Evolutionary conservation across 2,113 vertebrate genomes (phyloP).

Genomic region (Labeo rohita): DNA sequence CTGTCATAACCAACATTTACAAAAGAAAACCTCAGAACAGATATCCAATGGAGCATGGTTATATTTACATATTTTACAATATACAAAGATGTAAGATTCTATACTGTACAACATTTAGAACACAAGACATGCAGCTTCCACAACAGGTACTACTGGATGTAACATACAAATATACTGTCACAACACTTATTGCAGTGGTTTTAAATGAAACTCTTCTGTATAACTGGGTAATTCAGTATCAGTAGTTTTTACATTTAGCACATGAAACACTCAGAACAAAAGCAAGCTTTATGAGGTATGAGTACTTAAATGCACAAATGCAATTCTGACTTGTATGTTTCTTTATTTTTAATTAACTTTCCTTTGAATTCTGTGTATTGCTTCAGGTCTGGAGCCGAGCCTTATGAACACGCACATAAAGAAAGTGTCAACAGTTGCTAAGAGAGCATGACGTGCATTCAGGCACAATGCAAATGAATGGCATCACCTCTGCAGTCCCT

Average conservation of each 20-base stretch:
- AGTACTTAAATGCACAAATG: background rate
- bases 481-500: constrained; percentile 58
- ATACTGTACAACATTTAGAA: constrained; percentile 24
- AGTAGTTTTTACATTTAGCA: background rate
- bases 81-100: background rate
- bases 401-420: constrained; percentile 1
- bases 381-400: background rate
- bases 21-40: background rate
- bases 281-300: background rate
- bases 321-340: background rate
- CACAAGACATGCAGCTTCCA: constrained; percentile 19
- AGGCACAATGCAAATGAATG: constrained; percentile 44
- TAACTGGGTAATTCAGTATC: background rate
- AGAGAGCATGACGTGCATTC: background rate
- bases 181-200: constrained; percentile 9
- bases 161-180: constrained; percentile 3
- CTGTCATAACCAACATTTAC: background rate
- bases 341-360: background rate
- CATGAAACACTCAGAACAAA: background rate
- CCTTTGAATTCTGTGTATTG: background rate
- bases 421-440: background rate
- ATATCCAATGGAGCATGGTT: background rate
- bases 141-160: background rate
- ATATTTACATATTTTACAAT: constrained; percentile 35
- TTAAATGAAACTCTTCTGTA: background rate